These are phyloP conservation scores for Sebastes iracundus DNA, from an alignment of 2,797 vertebrate species.

Conservation along the genomic window DNA sequence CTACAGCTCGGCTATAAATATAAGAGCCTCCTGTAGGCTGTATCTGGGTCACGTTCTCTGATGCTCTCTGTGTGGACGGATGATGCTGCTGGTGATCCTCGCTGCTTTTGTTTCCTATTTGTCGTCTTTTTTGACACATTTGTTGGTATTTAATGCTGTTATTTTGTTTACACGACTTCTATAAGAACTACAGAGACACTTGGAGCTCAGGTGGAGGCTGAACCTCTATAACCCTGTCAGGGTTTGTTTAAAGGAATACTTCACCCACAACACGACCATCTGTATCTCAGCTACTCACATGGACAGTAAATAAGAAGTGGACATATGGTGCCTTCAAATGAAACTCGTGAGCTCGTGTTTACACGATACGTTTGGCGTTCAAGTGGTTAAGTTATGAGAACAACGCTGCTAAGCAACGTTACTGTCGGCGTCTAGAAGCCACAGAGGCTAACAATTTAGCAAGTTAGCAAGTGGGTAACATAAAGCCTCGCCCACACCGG, in stretches of 20 bases:
- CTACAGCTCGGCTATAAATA: constrained; percentile 63
- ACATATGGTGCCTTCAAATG: too few species aligned
- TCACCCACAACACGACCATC: background rate
- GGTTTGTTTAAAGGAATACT: too few species aligned
- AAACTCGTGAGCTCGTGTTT: too few species aligned
- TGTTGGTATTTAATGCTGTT: background rate
- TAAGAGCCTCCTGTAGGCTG: constrained; percentile 34
- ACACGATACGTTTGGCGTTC: too few species aligned
- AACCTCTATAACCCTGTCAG: background rate
- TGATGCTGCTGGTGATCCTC: constrained; percentile 26
- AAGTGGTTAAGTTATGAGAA: too few species aligned
- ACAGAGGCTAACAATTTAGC: too few species aligned
- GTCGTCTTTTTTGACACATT: background rate
- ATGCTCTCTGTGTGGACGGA: constrained; percentile 44
- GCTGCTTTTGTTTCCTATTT: background rate
- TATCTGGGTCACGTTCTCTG: constrained; percentile 66
- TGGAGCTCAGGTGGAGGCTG: background rate
- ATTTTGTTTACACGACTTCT: background rate
- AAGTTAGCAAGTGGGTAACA: too few species aligned
- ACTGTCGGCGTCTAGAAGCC: too few species aligned
- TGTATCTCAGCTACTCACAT: background rate
- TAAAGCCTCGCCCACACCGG: too few species aligned
- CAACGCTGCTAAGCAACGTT: too few species aligned
- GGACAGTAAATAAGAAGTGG: too few species aligned
- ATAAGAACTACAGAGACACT: background rate